Conservation (phyloP, 2,888 invertebrate genomes). For the Hoplodrina blanda region DNA sequence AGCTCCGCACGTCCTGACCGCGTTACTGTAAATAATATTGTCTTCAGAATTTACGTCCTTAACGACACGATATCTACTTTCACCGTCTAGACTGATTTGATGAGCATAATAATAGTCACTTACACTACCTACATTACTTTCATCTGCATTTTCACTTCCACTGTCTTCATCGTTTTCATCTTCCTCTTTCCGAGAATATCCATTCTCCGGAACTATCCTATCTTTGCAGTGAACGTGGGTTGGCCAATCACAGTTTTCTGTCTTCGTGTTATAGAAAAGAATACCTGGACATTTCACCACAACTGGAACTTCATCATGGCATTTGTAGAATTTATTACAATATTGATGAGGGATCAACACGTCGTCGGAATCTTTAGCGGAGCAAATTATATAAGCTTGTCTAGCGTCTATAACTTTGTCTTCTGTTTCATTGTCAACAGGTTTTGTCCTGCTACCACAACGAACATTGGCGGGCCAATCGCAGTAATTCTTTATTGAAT, state of each 20-base stretch:
- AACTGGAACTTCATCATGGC: slow-evolving; percentile 66
- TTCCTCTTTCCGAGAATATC: neutral
- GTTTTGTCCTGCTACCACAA: slow-evolving; percentile 58
- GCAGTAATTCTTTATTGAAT: slow-evolving; percentile 56
- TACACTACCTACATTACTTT: neutral
- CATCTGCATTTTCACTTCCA: neutral
- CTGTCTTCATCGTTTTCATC: slow-evolving; percentile 3
- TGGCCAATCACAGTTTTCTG: slow-evolving; percentile 73
- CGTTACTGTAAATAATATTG: slow-evolving; percentile 56
- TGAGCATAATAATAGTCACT: neutral
- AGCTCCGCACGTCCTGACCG: slow-evolving; percentile 63
- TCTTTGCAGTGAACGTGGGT: slow-evolving; percentile 71
- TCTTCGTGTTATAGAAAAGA: slow-evolving; percentile 68
- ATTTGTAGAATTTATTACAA: slow-evolving; percentile 73
- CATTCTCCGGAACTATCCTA: slow-evolving; percentile 50
- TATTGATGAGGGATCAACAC: slow-evolving; percentile 70
- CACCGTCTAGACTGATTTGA: neutral
- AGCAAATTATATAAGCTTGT: slow-evolving; percentile 68
- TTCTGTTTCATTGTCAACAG: slow-evolving; percentile 5
- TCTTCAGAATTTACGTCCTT: neutral
- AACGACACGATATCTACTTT: neutral
- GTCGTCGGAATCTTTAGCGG: slow-evolving; percentile 65
- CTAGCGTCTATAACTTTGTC: slow-evolving; percentile 57
- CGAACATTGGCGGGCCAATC: slow-evolving; percentile 64
- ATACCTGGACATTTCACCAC: slow-evolving; percentile 60